A percentile compares a stretch with the other conserved stretches of the same genome.
These are phyloP conservation scores for Caligus rogercresseyi DNA, from an alignment of 1,140 invertebrate genomes.

Conservation along the genomic window DNA sequence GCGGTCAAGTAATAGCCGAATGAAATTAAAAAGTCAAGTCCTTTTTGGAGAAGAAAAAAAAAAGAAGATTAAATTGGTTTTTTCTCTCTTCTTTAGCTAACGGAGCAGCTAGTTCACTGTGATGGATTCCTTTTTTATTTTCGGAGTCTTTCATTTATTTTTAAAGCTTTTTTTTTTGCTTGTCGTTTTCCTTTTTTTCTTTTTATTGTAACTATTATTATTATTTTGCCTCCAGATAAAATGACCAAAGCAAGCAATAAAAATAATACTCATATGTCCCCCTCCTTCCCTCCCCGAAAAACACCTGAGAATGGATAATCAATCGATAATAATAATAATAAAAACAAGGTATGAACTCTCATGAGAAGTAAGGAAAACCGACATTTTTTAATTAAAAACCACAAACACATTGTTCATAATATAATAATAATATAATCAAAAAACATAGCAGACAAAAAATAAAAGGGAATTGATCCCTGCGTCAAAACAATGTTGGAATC, in stretches of 20 bases:
- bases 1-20: background rate
- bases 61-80: background rate
- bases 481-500: background rate
- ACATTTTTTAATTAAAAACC: background rate
- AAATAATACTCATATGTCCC: too few relatives aligned
- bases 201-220: background rate
- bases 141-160: background rate
- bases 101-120: too few relatives aligned
- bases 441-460: too few relatives aligned
- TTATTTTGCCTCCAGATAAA: background rate
- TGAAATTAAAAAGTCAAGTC: too few relatives aligned
- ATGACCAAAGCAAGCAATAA: background rate
- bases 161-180: background rate
- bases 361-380: background rate
- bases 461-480: background rate
- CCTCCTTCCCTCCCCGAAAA: too few relatives aligned
- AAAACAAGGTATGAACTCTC: too few relatives aligned
- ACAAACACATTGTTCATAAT: background rate
- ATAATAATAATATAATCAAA: too few relatives aligned
- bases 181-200: background rate
- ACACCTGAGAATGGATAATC: too few relatives aligned
- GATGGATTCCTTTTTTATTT: background rate
- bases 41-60: too few relatives aligned
- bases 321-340: constrained; percentile 1
- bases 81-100: background rate